phyloP scores from a whole-genome alignment of 2,113 vertebrate genomes.

The Desmodus rotundus region DNA sequence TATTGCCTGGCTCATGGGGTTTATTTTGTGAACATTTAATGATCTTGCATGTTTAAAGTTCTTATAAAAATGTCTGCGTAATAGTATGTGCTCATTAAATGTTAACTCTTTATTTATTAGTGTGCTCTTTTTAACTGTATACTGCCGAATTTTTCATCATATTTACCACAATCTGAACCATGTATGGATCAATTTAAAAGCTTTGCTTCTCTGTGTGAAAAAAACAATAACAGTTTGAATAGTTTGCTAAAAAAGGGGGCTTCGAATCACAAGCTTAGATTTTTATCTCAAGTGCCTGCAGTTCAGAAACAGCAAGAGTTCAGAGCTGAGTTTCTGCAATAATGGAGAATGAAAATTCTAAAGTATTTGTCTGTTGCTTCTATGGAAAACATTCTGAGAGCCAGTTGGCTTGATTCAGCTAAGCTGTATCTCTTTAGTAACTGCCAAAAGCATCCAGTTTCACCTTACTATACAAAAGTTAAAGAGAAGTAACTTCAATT shows the following conservation, averaged over 20 bases:
- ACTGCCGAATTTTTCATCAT: background rate
- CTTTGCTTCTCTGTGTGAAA: slow-evolving; percentile 46
- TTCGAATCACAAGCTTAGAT: slow-evolving; percentile 49
- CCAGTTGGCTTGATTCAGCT: background rate
- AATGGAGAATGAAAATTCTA: slow-evolving; percentile 35
- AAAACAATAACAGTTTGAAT: slow-evolving; percentile 59
- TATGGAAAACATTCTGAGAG: slow-evolving; percentile 12
- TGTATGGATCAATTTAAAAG: slow-evolving; percentile 43
- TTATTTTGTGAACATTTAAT: slow-evolving; percentile 26
- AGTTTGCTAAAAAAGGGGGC: slow-evolving; percentile 58
- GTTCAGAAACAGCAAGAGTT: slow-evolving; percentile 29
- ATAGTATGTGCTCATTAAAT: background rate
- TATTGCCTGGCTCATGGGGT: background rate
- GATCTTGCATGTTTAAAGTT: background rate
- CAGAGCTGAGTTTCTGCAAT: slow-evolving; percentile 33
- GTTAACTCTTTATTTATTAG: slow-evolving; percentile 5
- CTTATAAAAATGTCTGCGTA: background rate
- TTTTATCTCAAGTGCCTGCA: slow-evolving; percentile 55
- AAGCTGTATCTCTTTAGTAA: background rate
- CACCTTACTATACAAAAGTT: background rate
- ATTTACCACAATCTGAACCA: slow-evolving; percentile 13
- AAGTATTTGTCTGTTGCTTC: slow-evolving; percentile 27
- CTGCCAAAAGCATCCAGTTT: background rate
- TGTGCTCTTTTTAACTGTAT: background rate
- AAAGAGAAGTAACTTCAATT: background rate